Conservation (phyloP, 2,113 vertebrate species). For the Ochotona princeps region DNA sequence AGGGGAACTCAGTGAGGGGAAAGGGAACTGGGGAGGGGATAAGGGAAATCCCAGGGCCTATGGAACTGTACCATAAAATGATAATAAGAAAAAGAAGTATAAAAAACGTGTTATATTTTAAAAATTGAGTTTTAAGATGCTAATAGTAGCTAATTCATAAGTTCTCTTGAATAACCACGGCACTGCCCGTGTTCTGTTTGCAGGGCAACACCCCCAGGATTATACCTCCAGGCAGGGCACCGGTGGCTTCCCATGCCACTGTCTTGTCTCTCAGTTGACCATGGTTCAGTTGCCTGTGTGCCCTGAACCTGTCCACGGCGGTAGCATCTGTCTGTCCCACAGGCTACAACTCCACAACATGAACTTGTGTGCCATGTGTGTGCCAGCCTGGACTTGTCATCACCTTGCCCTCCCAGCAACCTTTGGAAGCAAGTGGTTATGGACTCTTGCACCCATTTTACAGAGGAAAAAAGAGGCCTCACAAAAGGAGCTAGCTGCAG, state of each 20-base stretch:
- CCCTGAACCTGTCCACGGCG: not conserved
- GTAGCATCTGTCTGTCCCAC: not conserved
- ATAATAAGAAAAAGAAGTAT: no score
- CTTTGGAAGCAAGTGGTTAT: not conserved
- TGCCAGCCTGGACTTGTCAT: no score
- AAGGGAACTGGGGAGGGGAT: no score
- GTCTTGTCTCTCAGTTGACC: not conserved
- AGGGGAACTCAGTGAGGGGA: no score
- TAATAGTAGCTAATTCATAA: accelerated
- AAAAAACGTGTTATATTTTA: no score
- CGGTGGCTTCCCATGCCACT: not conserved
- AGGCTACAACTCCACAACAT: no score
- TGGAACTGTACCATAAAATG: no score
- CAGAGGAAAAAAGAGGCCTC: not conserved
- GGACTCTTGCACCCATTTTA: not conserved
- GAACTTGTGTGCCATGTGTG: no score
- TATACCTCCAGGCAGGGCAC: accelerated
- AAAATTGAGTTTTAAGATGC: not conserved
- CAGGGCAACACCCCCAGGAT: not conserved
- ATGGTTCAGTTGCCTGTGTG: accelerated
- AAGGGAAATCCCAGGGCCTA: no score
- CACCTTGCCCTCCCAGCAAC: not conserved
- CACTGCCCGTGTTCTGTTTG: not conserved
- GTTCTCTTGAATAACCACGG: not conserved
- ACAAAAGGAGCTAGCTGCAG: no score